Base-by-base conservation (phyloP, 2,888 invertebrate species). In the Crocallis elinguaria region DNA sequence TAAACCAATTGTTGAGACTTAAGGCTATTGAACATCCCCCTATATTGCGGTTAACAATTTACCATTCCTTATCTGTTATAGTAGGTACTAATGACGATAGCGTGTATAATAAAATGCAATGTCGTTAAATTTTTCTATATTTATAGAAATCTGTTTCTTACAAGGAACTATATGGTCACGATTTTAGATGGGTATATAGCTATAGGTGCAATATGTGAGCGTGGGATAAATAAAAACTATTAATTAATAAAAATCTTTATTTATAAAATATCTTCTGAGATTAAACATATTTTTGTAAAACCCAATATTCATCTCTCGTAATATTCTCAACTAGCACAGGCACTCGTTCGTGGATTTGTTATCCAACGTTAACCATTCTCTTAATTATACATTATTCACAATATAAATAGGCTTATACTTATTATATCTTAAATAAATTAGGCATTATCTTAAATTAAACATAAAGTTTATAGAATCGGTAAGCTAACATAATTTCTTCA, bases 371-470 rank as follows among this genome's bases (percentile, higher is more conserved):
- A 13, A 23, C 38, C 49, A 51, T 51, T 55, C 19, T 53, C 59
- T 62, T 59, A 57, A 33, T 14, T 45, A 51, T 44, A 52, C 48
- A 71, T 66, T 70, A 75, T 70, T 72, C 71, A 73, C 75, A 73
- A 66, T 69, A 76, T 77, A 77, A 77, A 77, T 77, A 75, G 65
- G 65, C 77, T 76, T 79, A 77, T 60, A n/a, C n/a, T 62, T 61
- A 53, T 64, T 67, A 49, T 63, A 55, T 60, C 52, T 69, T 62
- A 67, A 52, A 59, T 69, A 71, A 57, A 66, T 64, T 64, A 71
- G 35, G 39, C 57, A 50, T 54, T 52, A 57, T 52, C 53, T 64
- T 62, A 60, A 65, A 62, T 58, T 51, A 50, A 37, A 60, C 48
- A 39, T 50, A n/a, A n/a, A n/a, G n/a, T n/a, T n/a, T n/a, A n/a